Percentiles rank a stretch among this genome's conserved stretches.
phyloP scores from a whole-genome alignment of 2,797 vertebrate species.

The Aldrovandia affinis region DNA sequence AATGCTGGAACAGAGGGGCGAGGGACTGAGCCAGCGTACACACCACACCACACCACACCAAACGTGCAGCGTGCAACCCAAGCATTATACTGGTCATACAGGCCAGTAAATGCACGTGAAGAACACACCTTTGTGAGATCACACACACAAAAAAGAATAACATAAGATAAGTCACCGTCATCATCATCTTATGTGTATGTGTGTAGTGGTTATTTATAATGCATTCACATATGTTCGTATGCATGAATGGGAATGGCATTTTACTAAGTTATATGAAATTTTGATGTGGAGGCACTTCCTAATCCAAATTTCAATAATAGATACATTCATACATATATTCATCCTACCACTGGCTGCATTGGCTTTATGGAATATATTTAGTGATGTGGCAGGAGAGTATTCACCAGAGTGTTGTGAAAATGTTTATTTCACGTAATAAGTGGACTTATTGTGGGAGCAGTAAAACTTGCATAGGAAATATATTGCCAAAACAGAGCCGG shows the following conservation, averaged over 20 bases:
- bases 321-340: constrained; percentile 1
- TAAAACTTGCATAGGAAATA: neutral
- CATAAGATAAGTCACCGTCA: constrained; percentile 48
- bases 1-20: constrained; percentile 79
- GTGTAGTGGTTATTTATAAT: neutral
- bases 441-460: neutral
- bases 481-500: neutral
- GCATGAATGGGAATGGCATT: constrained; percentile 19
- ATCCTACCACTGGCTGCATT: neutral
- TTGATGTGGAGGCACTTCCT: neutral
- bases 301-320: neutral
- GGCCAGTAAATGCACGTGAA: neutral
- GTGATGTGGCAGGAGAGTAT: neutral
- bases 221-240: constrained; percentile 11
- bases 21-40: neutral
- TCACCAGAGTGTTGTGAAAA: neutral
- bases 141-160: constrained; percentile 12
- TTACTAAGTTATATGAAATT: neutral
- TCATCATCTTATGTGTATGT: constrained; percentile 7
- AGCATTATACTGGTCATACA: neutral
- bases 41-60: neutral
- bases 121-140: constrained; percentile 15
- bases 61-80: neutral
- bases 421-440: neutral
- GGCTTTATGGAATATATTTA: neutral